Conservation (phyloP, 2,113 vertebrate genomes). For the Amia ocellicauda region DNA sequence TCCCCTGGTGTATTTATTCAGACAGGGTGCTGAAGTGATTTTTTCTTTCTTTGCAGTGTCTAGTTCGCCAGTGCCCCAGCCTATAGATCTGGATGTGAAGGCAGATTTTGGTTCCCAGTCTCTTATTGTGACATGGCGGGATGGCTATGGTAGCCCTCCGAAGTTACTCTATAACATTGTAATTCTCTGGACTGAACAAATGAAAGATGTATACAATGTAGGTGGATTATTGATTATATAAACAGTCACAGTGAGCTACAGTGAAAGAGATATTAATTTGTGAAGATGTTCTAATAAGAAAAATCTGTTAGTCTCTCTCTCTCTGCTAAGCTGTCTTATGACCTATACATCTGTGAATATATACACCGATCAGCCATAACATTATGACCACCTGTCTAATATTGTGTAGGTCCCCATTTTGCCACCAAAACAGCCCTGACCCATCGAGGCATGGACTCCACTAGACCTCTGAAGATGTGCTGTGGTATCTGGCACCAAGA, state of each 20-base stretch:
- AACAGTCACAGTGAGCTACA: conserved; percentile 47
- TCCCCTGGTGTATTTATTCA: too few relatives aligned
- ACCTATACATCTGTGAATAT: neutral
- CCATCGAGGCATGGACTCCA: too few relatives aligned
- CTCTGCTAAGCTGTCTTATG: neutral
- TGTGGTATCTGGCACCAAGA: too few relatives aligned
- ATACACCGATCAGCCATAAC: too few relatives aligned
- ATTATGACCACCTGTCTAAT: too few relatives aligned
- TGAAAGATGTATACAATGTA: conserved; percentile 44
- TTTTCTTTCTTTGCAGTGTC: conserved; percentile 25
- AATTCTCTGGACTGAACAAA: conserved; percentile 45
- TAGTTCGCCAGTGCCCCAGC: conserved; percentile 39
- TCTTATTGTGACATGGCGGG: conserved; percentile 46
- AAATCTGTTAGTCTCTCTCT: neutral
- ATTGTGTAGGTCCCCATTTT: too few relatives aligned
- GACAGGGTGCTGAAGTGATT: neutral
- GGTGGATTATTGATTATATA: conserved; percentile 8
- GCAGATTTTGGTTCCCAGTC: conserved; percentile 27
- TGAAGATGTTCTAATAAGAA: neutral
- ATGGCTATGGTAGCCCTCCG: conserved; percentile 8
- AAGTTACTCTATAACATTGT: conserved; percentile 49
- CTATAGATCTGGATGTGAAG: conserved; percentile 38
- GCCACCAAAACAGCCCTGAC: too few relatives aligned
- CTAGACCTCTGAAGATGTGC: too few relatives aligned
- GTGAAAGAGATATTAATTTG: neutral